phyloP scores from a whole-genome alignment of 2,113 vertebrate genomes.

The Salminus brasiliensis region DNA sequence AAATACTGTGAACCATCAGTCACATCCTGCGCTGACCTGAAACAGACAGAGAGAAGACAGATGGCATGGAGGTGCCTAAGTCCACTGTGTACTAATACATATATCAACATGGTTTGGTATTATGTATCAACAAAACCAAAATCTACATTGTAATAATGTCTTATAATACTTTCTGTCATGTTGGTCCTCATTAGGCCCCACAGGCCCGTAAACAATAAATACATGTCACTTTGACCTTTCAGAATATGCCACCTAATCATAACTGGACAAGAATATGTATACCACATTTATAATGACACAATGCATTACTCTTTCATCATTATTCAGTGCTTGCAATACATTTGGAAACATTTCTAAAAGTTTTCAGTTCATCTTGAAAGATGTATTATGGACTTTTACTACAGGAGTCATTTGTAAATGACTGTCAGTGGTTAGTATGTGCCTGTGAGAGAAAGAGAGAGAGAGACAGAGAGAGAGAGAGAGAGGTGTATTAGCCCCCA shows the following conservation, averaged over 20 bases:
- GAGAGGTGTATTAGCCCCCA: conserved; percentile 38
- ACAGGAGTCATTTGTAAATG: neutral
- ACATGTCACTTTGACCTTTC: conserved; percentile 47
- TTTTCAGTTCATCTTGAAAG: neutral
- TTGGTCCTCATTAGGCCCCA: neutral
- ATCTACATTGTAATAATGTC: neutral
- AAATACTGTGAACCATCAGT: conserved; percentile 97
- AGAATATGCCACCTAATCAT: conserved; percentile 1
- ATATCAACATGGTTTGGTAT: neutral
- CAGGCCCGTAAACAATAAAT: conserved; percentile 23
- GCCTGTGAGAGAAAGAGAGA: neutral
- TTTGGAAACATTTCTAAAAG: neutral
- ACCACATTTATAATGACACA: no score
- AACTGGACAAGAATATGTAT: no score
- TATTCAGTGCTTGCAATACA: neutral
- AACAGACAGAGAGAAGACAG: conserved; percentile 5
- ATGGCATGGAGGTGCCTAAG: neutral
- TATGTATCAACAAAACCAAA: neutral
- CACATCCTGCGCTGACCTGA: conserved; percentile 80
- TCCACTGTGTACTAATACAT: no score
- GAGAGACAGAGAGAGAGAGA: neutral
- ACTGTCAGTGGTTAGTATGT: conserved; percentile 11
- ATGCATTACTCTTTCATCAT: no score
- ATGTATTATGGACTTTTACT: neutral
- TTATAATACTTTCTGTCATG: no score